phyloP scores from a whole-genome alignment of 2,797 vertebrate genomes.

The Mormyrus proboscirostris region DNA sequence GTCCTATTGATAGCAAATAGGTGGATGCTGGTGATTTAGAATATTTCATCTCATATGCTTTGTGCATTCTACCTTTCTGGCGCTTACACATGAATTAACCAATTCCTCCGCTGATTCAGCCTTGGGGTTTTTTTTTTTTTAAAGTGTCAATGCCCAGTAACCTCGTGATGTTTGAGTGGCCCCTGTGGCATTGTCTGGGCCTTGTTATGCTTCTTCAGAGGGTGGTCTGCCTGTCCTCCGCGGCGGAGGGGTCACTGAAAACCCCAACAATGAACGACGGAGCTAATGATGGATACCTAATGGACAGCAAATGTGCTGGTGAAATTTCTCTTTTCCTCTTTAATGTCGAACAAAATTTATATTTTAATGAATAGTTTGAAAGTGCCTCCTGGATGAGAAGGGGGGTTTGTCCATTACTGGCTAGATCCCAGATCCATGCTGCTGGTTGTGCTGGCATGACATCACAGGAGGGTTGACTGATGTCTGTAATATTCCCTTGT shows the following conservation, averaged over 20 bases:
- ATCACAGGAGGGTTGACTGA: background rate
- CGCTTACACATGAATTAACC: background rate
- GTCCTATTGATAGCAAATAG: background rate
- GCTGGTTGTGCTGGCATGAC: background rate
- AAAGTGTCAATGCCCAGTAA: background rate
- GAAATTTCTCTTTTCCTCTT: background rate
- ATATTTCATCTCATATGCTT: background rate
- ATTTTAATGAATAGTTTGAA: background rate
- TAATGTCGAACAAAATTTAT: background rate
- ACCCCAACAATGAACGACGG: background rate
- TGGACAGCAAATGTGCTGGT: background rate
- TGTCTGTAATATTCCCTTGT: background rate
- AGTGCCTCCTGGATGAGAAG: background rate
- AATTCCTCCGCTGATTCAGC: background rate
- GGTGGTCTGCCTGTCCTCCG: conserved; percentile 12
- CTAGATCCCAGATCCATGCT: background rate
- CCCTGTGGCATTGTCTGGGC: conserved; percentile 22
- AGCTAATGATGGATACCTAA: background rate
- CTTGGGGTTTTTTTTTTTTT: background rate
- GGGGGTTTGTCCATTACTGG: background rate
- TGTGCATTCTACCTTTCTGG: background rate
- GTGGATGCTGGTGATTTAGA: background rate
- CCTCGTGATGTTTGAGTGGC: conserved; percentile 36
- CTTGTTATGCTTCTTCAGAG: conserved; percentile 31
- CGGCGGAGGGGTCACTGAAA: background rate